phyloP scores from a whole-genome alignment of 2,888 invertebrate genomes.

The Mycalesis mineus region DNA sequence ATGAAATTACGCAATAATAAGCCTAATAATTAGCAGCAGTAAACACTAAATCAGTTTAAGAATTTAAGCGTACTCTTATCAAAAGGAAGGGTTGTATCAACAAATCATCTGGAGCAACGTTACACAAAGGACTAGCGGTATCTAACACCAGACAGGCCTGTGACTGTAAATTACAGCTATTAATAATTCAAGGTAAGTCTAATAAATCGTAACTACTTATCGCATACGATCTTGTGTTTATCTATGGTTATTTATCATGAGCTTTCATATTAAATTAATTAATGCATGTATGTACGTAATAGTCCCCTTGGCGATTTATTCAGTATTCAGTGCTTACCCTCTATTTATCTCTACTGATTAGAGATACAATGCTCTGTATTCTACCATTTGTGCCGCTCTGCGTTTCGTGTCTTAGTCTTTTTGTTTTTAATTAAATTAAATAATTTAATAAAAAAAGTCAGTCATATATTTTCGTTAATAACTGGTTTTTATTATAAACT shows the following conservation, averaged over 20 bases:
- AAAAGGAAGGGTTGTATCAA: constrained; percentile 20
- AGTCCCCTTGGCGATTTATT: no score
- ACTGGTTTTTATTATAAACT: no score
- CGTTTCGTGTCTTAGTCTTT: no score
- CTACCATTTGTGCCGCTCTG: no score
- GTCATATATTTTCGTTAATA: no score
- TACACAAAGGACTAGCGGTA: constrained; percentile 26
- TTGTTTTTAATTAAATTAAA: no score
- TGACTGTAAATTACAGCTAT: constrained; percentile 32
- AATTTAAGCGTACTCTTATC: background rate
- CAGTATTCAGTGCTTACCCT: no score
- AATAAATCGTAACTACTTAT: constrained; percentile 24
- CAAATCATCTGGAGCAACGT: constrained; percentile 27
- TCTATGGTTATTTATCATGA: background rate
- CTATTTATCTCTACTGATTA: no score
- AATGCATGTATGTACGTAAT: background rate
- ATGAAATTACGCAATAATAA: background rate
- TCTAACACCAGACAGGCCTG: constrained; percentile 26
- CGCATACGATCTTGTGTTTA: constrained; percentile 4
- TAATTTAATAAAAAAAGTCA: no score
- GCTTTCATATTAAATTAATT: background rate
- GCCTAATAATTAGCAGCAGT: background rate
- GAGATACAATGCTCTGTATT: no score
- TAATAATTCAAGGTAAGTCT: constrained; percentile 30
- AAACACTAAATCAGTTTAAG: background rate